Evolutionary conservation across 1,140 invertebrate genomes (phyloP), one percentile per base, ranked within the genome.

Genomic region (Psix sp.): DNA sequence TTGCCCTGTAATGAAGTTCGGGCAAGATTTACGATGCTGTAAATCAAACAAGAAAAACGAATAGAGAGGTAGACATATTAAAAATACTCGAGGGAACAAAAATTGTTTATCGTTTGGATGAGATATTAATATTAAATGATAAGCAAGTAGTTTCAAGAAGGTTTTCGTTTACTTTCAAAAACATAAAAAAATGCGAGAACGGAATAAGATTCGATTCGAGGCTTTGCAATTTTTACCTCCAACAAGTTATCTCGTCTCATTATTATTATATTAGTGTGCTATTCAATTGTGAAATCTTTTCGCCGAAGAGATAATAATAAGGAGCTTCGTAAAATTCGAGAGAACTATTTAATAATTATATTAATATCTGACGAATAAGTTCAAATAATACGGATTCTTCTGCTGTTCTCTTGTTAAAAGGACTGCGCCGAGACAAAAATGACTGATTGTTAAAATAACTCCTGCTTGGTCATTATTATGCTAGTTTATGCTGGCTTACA

Each of bases 391-490:
- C n/a, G n/a, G n/a, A n/a, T n/a, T n/a, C n/a, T n/a, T n/a, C n/a
- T n/a, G n/a, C n/a, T n/a, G n/a, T n/a, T n/a, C n/a, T n/a, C n/a
- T n/a, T n/a, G n/a, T n/a, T n/a, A n/a, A n/a, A n/a, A n/a, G n/a
- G n/a, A 46, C 38, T 38, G 16, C 33, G 24, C 54, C n/a, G 33
- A 1, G 35, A 38, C 43, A 24, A 66, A 35, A 18, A 56, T 56
- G 49, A 57, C 49, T 66, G 33, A 56, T 66, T 56, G 62, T 66
- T 66, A 56, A 49, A 66, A 56, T 57, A 57, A 57, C 51, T 49
- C 31, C 18, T 17, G 24, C 14, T 17, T 31, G 11, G 46, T 45
- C 24, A 48, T 54, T 48, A 10, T 10, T 17, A 17, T 13, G n/a
- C 18, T 18, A n/a, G n/a, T n/a, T n/a, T n/a, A n/a, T n/a, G n/a